Evolutionary conservation across 1,140 invertebrate species (phyloP).

Genomic region (Aphaenogaster floridana): DNA sequence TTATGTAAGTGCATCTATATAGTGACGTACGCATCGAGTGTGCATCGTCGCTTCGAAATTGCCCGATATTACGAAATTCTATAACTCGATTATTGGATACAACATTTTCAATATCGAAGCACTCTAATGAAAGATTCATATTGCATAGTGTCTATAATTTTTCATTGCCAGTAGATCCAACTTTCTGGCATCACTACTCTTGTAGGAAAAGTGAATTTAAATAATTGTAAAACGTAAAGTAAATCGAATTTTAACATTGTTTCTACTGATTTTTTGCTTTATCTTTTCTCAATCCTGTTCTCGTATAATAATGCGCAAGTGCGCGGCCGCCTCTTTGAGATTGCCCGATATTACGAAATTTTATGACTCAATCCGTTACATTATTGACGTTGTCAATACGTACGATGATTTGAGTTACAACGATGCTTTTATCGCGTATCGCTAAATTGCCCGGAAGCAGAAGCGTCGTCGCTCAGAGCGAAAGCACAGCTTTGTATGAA

Average conservation of each 20-base stretch:
- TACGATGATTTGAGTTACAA: slow-evolving; percentile 52
- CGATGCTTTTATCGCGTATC: slow-evolving; percentile 38
- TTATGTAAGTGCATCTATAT: slow-evolving; percentile 27
- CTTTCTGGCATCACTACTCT: not conserved
- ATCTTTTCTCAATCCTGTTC: not conserved
- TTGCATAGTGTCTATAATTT: not conserved
- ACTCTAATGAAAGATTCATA: slow-evolving; percentile 19
- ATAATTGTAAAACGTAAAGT: not conserved
- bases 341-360: slow-evolving; percentile 48
- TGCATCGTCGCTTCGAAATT: not conserved
- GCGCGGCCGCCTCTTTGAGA: not conserved
- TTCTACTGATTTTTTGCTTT: not conserved
- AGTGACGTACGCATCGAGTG: not conserved
- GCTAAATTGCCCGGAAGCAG: slow-evolving; percentile 23
- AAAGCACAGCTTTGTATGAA: slow-evolving; percentile 31
- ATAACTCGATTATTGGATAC: slow-evolving; percentile 31
- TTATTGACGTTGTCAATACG: slow-evolving; percentile 25
- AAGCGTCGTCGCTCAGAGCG: not conserved
- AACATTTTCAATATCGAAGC: slow-evolving; percentile 30
- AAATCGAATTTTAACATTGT: slow-evolving; percentile 19
- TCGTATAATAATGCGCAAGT: not conserved
- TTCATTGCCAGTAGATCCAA: not conserved
- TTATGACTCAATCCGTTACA: slow-evolving; percentile 41
- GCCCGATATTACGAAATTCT: slow-evolving; percentile 39
- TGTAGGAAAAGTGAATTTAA: not conserved